A percentile compares a stretch with the other conserved stretches of the same genome.
Conservation (phyloP, 2,113 vertebrate genomes). For the Urocolius indicus region DNA sequence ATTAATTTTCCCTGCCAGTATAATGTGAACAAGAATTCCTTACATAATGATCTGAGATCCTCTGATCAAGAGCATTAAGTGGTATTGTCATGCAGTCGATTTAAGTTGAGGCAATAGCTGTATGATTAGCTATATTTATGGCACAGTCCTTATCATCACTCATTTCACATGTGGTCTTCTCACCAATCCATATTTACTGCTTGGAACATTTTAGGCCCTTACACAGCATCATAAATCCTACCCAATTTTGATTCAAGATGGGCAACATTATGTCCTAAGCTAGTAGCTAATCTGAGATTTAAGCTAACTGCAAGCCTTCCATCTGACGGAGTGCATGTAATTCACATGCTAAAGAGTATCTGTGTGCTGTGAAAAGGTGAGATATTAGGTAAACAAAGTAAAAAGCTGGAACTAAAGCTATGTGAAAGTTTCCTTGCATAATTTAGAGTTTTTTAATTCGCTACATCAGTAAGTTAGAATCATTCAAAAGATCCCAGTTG, state of each 20-base stretch:
- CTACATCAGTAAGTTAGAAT: background rate
- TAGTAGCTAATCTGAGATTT: background rate
- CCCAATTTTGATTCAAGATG: background rate
- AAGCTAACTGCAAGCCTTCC: background rate
- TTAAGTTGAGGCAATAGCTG: background rate
- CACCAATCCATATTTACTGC: conserved; percentile 25
- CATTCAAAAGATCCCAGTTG: background rate
- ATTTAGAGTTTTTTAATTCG: background rate
- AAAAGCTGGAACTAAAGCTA: background rate
- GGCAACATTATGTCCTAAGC: background rate
- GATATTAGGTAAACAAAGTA: background rate
- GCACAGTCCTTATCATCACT: background rate
- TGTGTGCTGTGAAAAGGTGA: background rate
- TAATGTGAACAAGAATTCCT: background rate
- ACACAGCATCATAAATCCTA: conserved; percentile 30
- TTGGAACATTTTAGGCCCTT: background rate
- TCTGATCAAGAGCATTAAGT: background rate
- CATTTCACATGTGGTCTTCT: conserved; percentile 5
- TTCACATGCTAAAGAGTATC: background rate
- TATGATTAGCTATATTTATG: conserved; percentile 22
- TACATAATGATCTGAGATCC: background rate
- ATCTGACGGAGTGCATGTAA: background rate
- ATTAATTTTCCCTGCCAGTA: background rate
- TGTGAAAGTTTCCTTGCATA: background rate
- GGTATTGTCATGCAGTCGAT: background rate